Percentiles rank a stretch among this genome's conserved stretches.
These are phyloP conservation scores for Triops cancriformis DNA, from an alignment of 1,140 invertebrate genomes.

Conservation along the genomic window DNA sequence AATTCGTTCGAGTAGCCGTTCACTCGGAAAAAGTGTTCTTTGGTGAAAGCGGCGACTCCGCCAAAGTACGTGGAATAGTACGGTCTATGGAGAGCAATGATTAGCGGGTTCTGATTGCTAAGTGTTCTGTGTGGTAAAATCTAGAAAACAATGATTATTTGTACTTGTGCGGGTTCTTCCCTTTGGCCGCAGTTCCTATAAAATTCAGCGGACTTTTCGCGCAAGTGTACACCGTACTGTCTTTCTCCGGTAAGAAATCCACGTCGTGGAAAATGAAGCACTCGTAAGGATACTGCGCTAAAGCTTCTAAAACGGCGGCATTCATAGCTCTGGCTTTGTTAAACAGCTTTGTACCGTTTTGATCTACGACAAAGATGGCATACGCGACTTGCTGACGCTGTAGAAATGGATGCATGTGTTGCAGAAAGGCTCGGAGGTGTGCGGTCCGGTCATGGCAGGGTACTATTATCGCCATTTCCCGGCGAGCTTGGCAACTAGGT, in stretches of 20 bases:
- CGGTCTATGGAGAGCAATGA: neutral
- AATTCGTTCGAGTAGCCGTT: constrained; percentile 88
- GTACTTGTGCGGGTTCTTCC: too few species aligned
- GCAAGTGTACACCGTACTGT: constrained; percentile 83
- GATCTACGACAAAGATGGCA: constrained; percentile 49
- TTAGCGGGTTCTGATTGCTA: too few species aligned
- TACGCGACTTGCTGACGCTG: constrained; percentile 50
- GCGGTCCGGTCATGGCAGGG: constrained; percentile 46
- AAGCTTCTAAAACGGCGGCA: neutral
- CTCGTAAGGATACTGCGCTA: constrained; percentile 57
- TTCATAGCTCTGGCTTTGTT: constrained; percentile 28
- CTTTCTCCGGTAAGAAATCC: constrained; percentile 85
- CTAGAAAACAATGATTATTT: too few species aligned
- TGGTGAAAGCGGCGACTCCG: constrained; percentile 74
- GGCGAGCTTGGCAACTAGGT: constrained; percentile 31
- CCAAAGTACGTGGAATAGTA: constrained; percentile 40
- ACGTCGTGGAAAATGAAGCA: constrained; percentile 96
- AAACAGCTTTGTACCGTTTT: constrained; percentile 32
- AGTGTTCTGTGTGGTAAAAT: too few species aligned
- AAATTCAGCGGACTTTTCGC: constrained; percentile 43
- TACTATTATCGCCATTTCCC: constrained; percentile 44
- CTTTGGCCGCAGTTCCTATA: constrained; percentile 35
- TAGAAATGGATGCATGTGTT: constrained; percentile 49
- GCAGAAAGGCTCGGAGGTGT: constrained; percentile 44
- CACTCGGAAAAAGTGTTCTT: constrained; percentile 66